Evolutionary conservation across 2,797 vertebrate species (phyloP), one percentile per base, ranked within the genome.

Genomic region (Myoxocephalus aenaeus): DNA sequence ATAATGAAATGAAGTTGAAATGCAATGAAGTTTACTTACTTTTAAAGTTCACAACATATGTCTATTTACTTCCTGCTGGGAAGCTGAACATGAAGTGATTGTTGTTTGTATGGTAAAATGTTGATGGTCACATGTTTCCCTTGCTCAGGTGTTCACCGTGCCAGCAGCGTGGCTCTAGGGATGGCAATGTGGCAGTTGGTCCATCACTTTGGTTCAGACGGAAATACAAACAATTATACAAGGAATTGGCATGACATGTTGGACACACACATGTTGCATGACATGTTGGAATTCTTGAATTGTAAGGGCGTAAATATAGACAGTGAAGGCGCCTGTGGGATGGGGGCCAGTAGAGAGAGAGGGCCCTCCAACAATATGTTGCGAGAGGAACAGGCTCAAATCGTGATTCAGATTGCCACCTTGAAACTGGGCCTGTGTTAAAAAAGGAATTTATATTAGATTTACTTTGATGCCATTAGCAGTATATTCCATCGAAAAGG

Each of bases 1-100:
- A 84, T 84, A 69, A 58, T 87, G 53, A 69, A 83, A 66, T n/a
- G n/a, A n/a, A n/a, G n/a, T n/a, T n/a, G n/a, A n/a, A n/a, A n/a
- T n/a, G n/a, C n/a, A n/a, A n/a, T n/a, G 7, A 44, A 42, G 56
- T 73, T 80, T 46, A 51, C 69, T 65, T 48, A 65, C 48, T 62
- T 25, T 68, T 68, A 79, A 32, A 68, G 13, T 22, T 51, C 18
- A 10, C 27, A 71, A 57, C 50, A 58, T 13, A 54, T 34, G 36
- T 7, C 25, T 68, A 17, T n/a, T 3, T 13, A 25, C 2, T n/a
- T 48, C 25, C 68, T 34, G 22, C 44, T 73, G 40, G 46, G 29
- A 46, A 29, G 3, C n/a, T 62, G n/a, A 3, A 9, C 20, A 70
- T 50, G 9, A 53, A 15, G 13, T 50, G 25, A 53, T 5, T 7